These are phyloP conservation scores for Sinhomidia bicolor DNA, from an alignment of 2,888 invertebrate species.

Conservation along the genomic window DNA sequence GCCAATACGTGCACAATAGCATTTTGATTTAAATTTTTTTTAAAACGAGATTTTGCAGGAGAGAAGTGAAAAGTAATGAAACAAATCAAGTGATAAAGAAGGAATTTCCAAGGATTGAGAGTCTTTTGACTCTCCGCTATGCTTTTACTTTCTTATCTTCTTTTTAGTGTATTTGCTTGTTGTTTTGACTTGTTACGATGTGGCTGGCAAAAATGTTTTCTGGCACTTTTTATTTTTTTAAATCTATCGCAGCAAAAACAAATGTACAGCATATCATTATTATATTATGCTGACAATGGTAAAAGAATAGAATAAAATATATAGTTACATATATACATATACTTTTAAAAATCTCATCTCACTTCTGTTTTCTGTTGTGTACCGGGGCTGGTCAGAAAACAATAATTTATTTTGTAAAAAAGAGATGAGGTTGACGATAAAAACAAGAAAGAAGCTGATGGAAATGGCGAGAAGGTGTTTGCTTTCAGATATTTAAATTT, in stretches of 20 bases:
- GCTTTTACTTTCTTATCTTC: slow-evolving; percentile 8
- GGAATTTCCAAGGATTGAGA: not conserved
- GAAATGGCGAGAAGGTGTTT: slow-evolving; percentile 24
- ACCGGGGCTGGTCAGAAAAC: not conserved
- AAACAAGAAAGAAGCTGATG: not conserved
- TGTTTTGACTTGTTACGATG: not conserved
- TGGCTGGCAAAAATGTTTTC: not conserved
- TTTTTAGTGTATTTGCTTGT: no score
- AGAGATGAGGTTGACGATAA: slow-evolving; percentile 1
- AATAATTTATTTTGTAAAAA: slow-evolving; percentile 30
- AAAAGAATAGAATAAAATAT: no score
- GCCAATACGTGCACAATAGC: not conserved
- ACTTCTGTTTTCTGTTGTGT: not conserved
- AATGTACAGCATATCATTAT: slow-evolving; percentile 1
- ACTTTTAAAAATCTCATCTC: not conserved
- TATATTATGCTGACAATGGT: not conserved
- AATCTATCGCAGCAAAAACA: not conserved
- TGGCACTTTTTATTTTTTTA: not conserved
- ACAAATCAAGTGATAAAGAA: slow-evolving; percentile 23
- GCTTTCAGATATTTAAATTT: slow-evolving; percentile 27
- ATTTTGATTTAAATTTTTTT: not conserved
- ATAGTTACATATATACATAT: no score
- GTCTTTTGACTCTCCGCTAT: not conserved
- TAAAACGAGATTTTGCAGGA: slow-evolving; percentile 28
- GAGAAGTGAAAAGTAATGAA: slow-evolving; percentile 1